Evolutionary conservation across 2,888 invertebrate species (phyloP).

Genomic region (Napeogenes sylphis): DNA sequence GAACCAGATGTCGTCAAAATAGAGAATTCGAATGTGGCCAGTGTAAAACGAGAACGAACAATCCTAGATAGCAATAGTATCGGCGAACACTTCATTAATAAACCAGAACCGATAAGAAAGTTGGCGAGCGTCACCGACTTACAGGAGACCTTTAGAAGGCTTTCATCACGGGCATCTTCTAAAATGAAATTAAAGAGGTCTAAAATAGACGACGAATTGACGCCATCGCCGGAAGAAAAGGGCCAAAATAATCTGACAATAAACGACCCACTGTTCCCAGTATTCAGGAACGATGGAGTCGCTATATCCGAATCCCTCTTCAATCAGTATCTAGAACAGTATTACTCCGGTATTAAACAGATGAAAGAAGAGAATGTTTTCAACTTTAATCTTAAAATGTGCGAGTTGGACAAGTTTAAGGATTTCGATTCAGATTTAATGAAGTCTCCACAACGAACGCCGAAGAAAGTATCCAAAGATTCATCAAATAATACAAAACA

Average conservation of each 20-base stretch:
- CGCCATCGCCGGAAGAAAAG: conserved; percentile 56
- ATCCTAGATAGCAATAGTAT: conserved; percentile 64
- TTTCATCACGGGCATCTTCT: conserved; percentile 76
- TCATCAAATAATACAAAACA: conserved; percentile 46
- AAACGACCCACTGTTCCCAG: conserved; percentile 87
- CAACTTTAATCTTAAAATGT: conserved; percentile 58
- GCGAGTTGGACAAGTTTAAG: conserved; percentile 66
- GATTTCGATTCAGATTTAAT: conserved; percentile 70
- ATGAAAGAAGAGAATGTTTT: conserved; percentile 69
- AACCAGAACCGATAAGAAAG: conserved; percentile 66
- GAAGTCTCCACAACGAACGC: conserved; percentile 64
- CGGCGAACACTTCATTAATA: conserved; percentile 71
- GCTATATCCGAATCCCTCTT: conserved; percentile 85
- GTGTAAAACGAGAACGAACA: conserved; percentile 60
- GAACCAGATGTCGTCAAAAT: conserved; percentile 64
- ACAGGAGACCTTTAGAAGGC: conserved; percentile 77
- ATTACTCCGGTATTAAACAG: conserved; percentile 76
- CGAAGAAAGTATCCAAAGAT: conserved; percentile 62
- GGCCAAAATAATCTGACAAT: conserved; percentile 81
- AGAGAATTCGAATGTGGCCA: conserved; percentile 56
- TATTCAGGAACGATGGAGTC: conserved; percentile 85
- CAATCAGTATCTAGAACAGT: conserved; percentile 82
- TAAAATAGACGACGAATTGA: conserved; percentile 46
- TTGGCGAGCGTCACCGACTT: conserved; percentile 80
- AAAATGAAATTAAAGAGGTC: conserved; percentile 70